phyloP scores from a whole-genome alignment of 92 coral and sea anemone genomes.

The Porites lobata region DNA sequence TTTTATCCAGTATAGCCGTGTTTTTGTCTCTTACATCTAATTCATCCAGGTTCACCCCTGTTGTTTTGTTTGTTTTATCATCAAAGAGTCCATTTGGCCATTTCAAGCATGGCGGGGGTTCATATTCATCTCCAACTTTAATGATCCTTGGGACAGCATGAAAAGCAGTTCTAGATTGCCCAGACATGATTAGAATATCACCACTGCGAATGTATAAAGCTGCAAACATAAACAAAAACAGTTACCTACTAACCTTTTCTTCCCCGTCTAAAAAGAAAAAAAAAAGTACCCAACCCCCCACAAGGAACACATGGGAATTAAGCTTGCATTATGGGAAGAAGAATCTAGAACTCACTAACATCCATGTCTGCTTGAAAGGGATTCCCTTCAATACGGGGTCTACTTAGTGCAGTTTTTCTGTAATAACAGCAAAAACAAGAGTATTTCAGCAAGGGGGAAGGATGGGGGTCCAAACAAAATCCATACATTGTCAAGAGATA shows the following conservation, averaged over 20 bases:
- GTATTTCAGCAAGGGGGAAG: too few relatives aligned
- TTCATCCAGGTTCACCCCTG: not conserved
- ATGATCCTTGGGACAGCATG: conserved; percentile 98
- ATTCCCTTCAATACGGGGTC: too few relatives aligned
- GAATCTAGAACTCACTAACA: too few relatives aligned
- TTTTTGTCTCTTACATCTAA: conserved; percentile 2
- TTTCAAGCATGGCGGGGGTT: conserved; percentile 80
- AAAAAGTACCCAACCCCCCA: too few relatives aligned
- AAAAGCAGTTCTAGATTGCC: conserved; percentile 91
- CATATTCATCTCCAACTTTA: conserved; percentile 74
- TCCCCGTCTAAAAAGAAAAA: too few relatives aligned
- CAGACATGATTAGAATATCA: conserved; percentile 94
- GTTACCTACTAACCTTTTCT: not conserved
- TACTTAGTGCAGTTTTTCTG: too few relatives aligned
- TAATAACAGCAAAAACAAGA: too few relatives aligned
- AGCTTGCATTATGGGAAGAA: too few relatives aligned
- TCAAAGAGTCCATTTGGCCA: conserved; percentile 59
- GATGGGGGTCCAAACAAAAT: too few relatives aligned
- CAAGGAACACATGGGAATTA: too few relatives aligned
- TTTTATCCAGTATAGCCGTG: not conserved
- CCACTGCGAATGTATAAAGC: conserved; percentile 96
- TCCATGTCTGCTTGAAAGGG: too few relatives aligned
- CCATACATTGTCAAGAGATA: too few relatives aligned
- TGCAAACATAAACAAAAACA: conserved; percentile 33
- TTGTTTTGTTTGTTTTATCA: not conserved